A percentile compares a stretch with the other conserved stretches of the same genome.
Conservation (phyloP, 2,888 invertebrate species). For the Tiphia femorata region DNA sequence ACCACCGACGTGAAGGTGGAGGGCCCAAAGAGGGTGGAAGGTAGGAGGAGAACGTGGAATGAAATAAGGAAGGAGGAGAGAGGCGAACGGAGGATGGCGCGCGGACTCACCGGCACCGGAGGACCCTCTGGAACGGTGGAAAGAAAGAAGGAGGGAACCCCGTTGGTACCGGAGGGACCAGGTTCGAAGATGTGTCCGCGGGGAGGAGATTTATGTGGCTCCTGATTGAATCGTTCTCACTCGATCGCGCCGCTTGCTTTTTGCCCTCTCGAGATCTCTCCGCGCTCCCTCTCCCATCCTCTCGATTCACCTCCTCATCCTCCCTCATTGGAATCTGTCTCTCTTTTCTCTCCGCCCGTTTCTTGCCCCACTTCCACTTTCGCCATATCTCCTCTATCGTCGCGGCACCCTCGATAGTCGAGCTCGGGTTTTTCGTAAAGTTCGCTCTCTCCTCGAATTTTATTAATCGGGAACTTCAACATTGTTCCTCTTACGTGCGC, state of each 20-base stretch:
- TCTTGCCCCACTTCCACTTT: no score
- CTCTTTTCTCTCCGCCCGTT: not conserved
- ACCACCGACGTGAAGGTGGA: constrained; percentile 15
- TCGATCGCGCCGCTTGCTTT: constrained; percentile 68
- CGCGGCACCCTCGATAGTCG: no score
- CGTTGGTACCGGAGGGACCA: constrained; percentile 37
- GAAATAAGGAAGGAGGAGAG: constrained; percentile 5
- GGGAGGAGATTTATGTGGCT: constrained; percentile 69
- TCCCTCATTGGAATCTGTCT: constrained; percentile 17
- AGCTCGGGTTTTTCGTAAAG: no score
- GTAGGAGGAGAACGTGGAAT: constrained; percentile 23
- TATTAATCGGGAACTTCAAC: no score
- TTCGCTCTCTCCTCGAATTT: no score
- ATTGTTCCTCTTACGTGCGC: no score
- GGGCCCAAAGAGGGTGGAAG: constrained; percentile 11
- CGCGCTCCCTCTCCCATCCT: constrained; percentile 34
- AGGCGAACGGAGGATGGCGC: constrained; percentile 13
- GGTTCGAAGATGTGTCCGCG: constrained; percentile 63
- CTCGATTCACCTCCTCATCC: constrained; percentile 14
- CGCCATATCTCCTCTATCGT: no score
- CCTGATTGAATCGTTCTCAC: constrained; percentile 70
- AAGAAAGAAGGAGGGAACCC: constrained; percentile 43
- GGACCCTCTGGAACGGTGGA: constrained; percentile 42
- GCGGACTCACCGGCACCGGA: constrained; percentile 22
- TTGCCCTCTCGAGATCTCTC: constrained; percentile 53